Evolutionary conservation across 2,113 vertebrate genomes (phyloP), one percentile per base, ranked within the genome.

Genomic region (Oncorhynchus mykiss): DNA sequence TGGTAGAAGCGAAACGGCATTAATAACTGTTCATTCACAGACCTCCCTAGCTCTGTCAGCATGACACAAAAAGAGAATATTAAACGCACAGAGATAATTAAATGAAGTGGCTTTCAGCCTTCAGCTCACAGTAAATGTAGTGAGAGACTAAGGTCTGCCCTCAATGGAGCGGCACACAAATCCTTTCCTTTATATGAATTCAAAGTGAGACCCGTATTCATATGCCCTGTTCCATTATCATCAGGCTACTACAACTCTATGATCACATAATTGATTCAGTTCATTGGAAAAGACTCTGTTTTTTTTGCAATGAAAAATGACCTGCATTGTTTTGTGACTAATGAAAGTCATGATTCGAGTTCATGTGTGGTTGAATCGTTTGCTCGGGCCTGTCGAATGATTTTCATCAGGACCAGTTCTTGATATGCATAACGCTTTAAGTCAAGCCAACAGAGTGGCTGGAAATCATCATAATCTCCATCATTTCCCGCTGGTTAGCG

Each of bases 401-500:
- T 7, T 62, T 3, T 62, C 18, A 16, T 22, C n/a, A 18, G 16
- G 16, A 54, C 16, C 12, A 18, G 13, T 8, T 67, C 18, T 31
- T 67, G 66, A 16, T 6, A 60, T 59, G 71, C 71, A 51, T 18
- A n/a, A 11, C 5, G 70, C 8, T 57, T 20, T 34, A 11, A 22
- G 24, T 62, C 14, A 5, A 60, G 51, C 29, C 45, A 39, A 64
- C 59, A 5, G 51, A 11, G 11, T 3, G 18, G 14, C 27, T 34
- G 51, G 14, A 18, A 54, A 54, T 31, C 29, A 13, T 12, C 9
- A 51, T 20, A 5, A 60, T 24, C 67, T 84, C 45, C 72, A 82
- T 91, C 86, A 81, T 88, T 90, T 88, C 80, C 79, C 80, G 84
- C 74, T 76, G 82, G 82, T 89, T 89, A 87, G 75, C 66, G 79